A percentile compares a stretch with the other conserved stretches of the same genome.
Evolutionary conservation across 2,113 vertebrate species (phyloP).

Genomic region (Grammomys dolichurus): DNA sequence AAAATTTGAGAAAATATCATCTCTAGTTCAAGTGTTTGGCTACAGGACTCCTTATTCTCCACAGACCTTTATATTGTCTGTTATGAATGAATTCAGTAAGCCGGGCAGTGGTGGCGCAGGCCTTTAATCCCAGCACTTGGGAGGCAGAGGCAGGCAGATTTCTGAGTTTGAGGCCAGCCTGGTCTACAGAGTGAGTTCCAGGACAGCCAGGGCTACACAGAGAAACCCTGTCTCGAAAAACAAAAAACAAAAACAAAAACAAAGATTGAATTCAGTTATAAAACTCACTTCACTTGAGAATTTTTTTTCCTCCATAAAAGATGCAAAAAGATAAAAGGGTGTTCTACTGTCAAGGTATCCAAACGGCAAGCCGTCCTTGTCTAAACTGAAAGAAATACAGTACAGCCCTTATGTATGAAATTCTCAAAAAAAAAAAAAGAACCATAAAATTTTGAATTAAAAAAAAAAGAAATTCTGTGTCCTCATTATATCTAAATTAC

Average conservation of each 20-base stretch:
- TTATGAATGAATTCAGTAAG: neutral
- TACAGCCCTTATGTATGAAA: too few relatives aligned
- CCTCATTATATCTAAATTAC: neutral
- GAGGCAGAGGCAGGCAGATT: too few relatives aligned
- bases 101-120: too few relatives aligned
- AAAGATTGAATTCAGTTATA: neutral
- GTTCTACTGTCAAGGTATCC: neutral
- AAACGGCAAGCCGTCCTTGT: neutral
- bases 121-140: too few relatives aligned
- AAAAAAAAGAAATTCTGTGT: neutral
- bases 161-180: too few relatives aligned
- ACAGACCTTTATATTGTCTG: neutral
- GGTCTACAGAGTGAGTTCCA: too few relatives aligned
- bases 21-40: neutral
- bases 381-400: neutral
- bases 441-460: neutral
- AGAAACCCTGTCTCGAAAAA: too few relatives aligned
- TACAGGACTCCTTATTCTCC: neutral
- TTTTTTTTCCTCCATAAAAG: constrained; percentile 11
- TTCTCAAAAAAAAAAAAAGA: too few relatives aligned
- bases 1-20: neutral
- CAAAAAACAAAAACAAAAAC: too few relatives aligned
- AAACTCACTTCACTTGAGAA: constrained; percentile 5
- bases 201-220: too few relatives aligned
- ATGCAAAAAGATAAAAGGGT: neutral